A percentile compares a stretch with the other conserved stretches of the same genome.
Evolutionary conservation across 2,113 vertebrate genomes (phyloP).

Genomic region (Apaloderma vittatum): DNA sequence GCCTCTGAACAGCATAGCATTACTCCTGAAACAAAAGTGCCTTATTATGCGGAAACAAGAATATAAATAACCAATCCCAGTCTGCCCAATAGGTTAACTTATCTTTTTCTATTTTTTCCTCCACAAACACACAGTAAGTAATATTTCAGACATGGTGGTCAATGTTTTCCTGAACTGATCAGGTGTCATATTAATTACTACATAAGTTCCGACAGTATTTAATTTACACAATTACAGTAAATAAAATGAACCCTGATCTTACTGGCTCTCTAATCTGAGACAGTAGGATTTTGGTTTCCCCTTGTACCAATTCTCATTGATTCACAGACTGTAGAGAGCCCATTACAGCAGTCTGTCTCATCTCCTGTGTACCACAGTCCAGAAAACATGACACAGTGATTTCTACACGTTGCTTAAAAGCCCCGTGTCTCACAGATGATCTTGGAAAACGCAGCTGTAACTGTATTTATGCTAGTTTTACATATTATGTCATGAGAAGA

Average conservation of each 20-base stretch:
- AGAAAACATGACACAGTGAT: not conserved
- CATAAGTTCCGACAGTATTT: not conserved
- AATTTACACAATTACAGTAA: not conserved
- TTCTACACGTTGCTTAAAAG: not conserved
- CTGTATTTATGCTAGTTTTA: not conserved
- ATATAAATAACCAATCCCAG: not conserved
- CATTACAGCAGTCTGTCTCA: not conserved
- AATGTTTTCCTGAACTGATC: not conserved
- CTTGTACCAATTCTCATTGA: not conserved
- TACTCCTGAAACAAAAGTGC: not conserved
- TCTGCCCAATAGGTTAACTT: not conserved
- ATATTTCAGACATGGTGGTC: not conserved
- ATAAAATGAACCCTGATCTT: not conserved
- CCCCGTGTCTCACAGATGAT: not conserved
- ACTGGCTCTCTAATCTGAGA: not conserved
- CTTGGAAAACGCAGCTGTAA: not conserved
- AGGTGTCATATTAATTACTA: not conserved
- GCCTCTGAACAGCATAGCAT: slow-evolving; percentile 21
- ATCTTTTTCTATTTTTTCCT: not conserved
- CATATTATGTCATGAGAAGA: not conserved
- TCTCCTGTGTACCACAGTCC: not conserved
- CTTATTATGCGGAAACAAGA: not conserved
- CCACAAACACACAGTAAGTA: not conserved
- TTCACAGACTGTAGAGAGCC: not conserved
- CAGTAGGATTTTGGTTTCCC: not conserved